A percentile compares a stretch with the other conserved stretches of the same genome.
Conservation (phyloP, 2,797 vertebrate genomes). For the Sternarchorhynchus goeldii region DNA sequence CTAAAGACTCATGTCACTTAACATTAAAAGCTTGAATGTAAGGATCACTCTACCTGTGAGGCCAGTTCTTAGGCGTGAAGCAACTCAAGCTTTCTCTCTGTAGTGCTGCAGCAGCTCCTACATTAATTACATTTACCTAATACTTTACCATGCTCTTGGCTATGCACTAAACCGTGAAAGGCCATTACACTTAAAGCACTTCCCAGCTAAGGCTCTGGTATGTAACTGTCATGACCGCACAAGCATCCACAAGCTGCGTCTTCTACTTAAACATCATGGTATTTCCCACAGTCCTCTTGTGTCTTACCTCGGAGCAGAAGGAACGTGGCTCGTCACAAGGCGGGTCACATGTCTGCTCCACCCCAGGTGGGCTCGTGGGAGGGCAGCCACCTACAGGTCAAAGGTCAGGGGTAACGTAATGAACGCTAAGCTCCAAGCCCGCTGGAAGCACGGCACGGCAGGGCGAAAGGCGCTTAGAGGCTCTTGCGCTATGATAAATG, state of each 20-base stretch:
- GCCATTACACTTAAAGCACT: too few relatives aligned
- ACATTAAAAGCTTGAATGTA: too few relatives aligned
- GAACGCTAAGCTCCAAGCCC: background rate
- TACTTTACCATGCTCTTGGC: background rate
- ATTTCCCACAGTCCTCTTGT: conserved; percentile 26
- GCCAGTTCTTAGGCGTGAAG: too few relatives aligned
- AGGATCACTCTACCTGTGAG: too few relatives aligned
- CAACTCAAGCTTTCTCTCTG: too few relatives aligned
- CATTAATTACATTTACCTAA: too few relatives aligned
- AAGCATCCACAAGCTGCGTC: background rate
- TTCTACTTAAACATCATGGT: conserved; percentile 11
- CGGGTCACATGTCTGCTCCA: conserved; percentile 89
- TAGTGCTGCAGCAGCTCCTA: too few relatives aligned
- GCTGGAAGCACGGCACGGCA: too few relatives aligned
- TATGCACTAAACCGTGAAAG: background rate
- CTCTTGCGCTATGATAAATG: background rate
- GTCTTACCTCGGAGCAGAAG: conserved; percentile 89
- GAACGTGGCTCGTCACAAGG: conserved; percentile 88
- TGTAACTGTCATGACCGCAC: conserved; percentile 12
- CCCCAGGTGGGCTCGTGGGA: conserved; percentile 78
- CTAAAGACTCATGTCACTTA: too few relatives aligned
- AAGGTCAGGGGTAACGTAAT: conserved; percentile 22
- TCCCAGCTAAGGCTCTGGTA: conserved; percentile 8
- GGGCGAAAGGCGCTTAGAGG: too few relatives aligned
- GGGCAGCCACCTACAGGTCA: conserved; percentile 88